Conservation (phyloP, 2,797 vertebrate species). For the Xenentodon cancila region DNA sequence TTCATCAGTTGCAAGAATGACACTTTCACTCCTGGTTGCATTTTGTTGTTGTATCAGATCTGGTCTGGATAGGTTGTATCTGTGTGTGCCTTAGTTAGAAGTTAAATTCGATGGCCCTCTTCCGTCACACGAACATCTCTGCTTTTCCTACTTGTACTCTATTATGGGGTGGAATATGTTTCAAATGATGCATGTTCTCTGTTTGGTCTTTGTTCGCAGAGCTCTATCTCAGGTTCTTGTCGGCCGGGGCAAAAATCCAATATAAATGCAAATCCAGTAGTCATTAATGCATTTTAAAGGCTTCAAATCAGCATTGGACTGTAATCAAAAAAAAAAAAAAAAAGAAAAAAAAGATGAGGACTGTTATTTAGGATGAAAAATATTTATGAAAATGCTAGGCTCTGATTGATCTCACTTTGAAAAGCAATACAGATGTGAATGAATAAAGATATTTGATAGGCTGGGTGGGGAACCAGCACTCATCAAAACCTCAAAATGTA, state of each 20-base stretch:
- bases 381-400: conserved; percentile 79
- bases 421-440: conserved; percentile 43
- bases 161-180: conserved; percentile 77
- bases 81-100: conserved; percentile 41
- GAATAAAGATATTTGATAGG: conserved; percentile 42
- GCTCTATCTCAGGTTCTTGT: conserved; percentile 76
- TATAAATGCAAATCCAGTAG: conserved; percentile 86
- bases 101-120: conserved; percentile 62
- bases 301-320: conserved; percentile 76
- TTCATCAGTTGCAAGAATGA: conserved; percentile 52
- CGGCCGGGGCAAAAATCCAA: conserved; percentile 79
- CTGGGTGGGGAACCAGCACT: conserved; percentile 37
- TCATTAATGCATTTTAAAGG: conserved; percentile 86
- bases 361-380: conserved; percentile 80
- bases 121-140: conserved; percentile 62
- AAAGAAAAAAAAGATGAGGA: conserved; percentile 56
- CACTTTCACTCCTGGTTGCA: conserved; percentile 39
- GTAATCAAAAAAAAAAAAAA: conserved; percentile 74
- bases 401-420: conserved; percentile 72
- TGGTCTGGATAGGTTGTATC: conserved; percentile 57
- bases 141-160: conserved; percentile 65
- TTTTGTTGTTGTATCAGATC: conserved; percentile 34
- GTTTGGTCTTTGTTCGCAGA: conserved; percentile 77
- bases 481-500: conserved; percentile 47
- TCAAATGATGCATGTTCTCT: conserved; percentile 73